Base-by-base conservation (phyloP, 2,797 vertebrate genomes). In the Danio kyathit region DNA sequence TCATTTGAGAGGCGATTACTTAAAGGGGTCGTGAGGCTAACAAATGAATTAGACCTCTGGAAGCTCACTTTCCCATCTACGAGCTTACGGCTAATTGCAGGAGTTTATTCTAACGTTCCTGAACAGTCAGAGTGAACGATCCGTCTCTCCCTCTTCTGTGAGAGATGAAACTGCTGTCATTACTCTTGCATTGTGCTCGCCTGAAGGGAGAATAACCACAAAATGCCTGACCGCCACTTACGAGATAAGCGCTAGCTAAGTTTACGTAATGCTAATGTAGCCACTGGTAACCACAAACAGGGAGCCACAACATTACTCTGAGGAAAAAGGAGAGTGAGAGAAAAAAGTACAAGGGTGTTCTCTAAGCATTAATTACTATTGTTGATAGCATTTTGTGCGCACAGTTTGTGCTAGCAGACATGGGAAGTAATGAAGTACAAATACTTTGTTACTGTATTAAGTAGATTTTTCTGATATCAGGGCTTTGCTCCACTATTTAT, bases 1-100 rank as follows among this genome's bases (percentile, higher is more conserved):
- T 89, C 90, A 84, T 87, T 91, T 87, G 88, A 89, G 84, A 70
- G 89, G 87, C 88, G 89, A 93, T 92, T 92, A 86, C 88, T 90
- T 89, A 89, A 91, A 84, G 85, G 85, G 86, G 90, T 89, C 84
- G 86, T 88, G 90, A 82, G 90, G 88, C 89, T 91, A 91, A 91
- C 90, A 90, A 90, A 92, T 90, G 86, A 88, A 90, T 91, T 90
- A 84, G 78, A 86, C 87, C 83, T 89, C 82, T 84, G 81, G 82
- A 87, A 87, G 90, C 89, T 91, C 90, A 87, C 89, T 89, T 89
- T 29, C 84, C 85, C 87, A 87, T 74, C 82, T 88, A 83, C 87
- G 86, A 76, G 74, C 88, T 21, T 54, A 44, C n/a, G 48, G 48
- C 76, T 73, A 73, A 80, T 72, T 46, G 67, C 44, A 56, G 59